Base-by-base conservation (phyloP, 2,797 vertebrate genomes). In the Hybognathus amarus region DNA sequence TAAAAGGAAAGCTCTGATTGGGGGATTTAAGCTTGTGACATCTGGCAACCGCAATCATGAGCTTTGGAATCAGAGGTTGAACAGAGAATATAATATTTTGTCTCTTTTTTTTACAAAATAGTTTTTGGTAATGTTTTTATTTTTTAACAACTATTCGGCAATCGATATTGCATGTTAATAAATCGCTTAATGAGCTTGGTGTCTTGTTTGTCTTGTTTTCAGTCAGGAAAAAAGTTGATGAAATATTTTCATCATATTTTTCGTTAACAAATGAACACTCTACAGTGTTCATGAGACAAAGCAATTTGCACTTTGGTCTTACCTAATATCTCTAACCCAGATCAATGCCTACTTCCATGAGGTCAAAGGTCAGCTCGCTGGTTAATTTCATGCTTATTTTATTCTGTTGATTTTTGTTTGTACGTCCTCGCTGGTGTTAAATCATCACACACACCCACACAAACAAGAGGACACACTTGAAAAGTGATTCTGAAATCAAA, bases 401-500 rank as follows among this genome's bases (percentile, higher is more conserved):
- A 79, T 64, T 66, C 61, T 54, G 12, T 63, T 71, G 76, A 17
- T 42, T 40, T 54, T 42, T 78, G 50, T 64, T 61, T 80, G 67
- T 71, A 40, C 66, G 81, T 79, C 36, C 47, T 77, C 36, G 67
- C 47, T 64, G 33, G 40, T 75, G 73, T 80, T n/a, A 68, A 73
- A 63, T 79, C 61, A 30, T 80, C 90, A 90, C 90, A 88, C 90
- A 83, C 59, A 69, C 77, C 47, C 75, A 89, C 87, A 85, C 87
- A 90, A 92, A 91, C 88, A 83, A 67, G 33, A 90, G 75, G 85
- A 90, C 88, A 86, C 85, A 89, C 89, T 92, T 93, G 83, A 92
- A 93, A n/a, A 93, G 92, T 91, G 88, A 93, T 93, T 93, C 89
- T 92, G n/a, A 91, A 93, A 94, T 93, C 93, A 93, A 87, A 91